Evolutionary conservation across 2,113 vertebrate genomes (phyloP), one percentile per base, ranked within the genome.

Genomic region (Mola mola): DNA sequence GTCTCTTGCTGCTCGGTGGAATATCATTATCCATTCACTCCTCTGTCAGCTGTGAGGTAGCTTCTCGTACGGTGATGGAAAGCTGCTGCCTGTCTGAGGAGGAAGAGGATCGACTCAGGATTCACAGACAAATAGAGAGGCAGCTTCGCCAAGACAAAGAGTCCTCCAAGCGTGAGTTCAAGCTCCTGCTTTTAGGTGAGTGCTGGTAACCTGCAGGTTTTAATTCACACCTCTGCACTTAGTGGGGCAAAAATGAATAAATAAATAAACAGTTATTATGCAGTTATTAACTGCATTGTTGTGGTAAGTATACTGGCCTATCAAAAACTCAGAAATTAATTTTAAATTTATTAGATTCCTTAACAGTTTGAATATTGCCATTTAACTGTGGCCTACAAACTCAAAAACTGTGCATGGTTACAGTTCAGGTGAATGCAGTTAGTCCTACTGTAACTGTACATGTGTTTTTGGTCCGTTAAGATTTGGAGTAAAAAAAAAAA

Each of bases 121-220:
- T 96, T 44, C 92, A 92, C 78, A 69, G 59, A 1, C 93, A 93
- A 56, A 96, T 95, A 16, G 94, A 96, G 76, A 87, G 81, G 16
- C 91, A 93, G 66, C 86, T 97, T 7, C 89, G 87, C 1, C 83
- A 72, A 1, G 93, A 95, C 68, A 92, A 92, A 47, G 79, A 41
- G 7, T 67, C 89, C 3, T 82, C 86, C 4, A 59, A 83, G 1
- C 66, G 84, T 8, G 91, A 95, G 64, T 43, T 94, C 31, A 95
- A 95, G 78, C 65, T 95, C 65, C 87, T 96, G 43, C 89, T 95
- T 19, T 78, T 95, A 72, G 94, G 95, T 96, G 88, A 94, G 94
- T 48, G 7, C 2, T 15, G 12, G 5, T 8, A 48, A 11, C 24
- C n/a, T 7, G 16, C 6, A n/a, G 15, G 26, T 8, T 22, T 9